Evolutionary conservation across 2,113 vertebrate genomes (phyloP).

Genomic region (Antigone vipio): DNA sequence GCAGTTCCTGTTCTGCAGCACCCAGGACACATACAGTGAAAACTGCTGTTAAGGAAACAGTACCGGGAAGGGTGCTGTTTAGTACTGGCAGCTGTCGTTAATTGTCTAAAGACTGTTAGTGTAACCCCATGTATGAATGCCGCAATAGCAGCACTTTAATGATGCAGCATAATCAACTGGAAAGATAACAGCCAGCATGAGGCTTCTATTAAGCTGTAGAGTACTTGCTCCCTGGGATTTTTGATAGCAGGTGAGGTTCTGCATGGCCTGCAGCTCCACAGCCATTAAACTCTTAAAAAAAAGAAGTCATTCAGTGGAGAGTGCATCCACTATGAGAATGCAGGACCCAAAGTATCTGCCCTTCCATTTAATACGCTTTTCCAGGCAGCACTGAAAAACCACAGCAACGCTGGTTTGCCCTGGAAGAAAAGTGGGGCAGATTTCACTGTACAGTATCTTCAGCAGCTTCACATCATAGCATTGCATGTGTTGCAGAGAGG

Average conservation of each 20-base stretch:
- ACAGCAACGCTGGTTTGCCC: not conserved
- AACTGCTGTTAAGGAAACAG: not conserved
- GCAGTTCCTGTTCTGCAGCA: not conserved
- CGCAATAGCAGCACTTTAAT: not conserved
- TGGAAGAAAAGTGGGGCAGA: not conserved
- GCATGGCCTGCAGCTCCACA: not conserved
- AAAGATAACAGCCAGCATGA: not conserved
- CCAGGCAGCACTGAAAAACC: not conserved
- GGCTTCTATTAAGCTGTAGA: not conserved
- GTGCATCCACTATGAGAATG: not conserved
- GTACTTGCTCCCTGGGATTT: not conserved
- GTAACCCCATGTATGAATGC: not conserved
- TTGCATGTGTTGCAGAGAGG: not conserved
- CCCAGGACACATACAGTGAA: not conserved
- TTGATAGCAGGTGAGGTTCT: not conserved
- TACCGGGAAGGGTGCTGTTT: not conserved
- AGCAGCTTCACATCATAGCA: not conserved
- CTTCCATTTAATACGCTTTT: not conserved
- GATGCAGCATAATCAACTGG: not conserved
- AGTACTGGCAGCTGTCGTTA: not conserved
- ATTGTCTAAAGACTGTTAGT: not conserved
- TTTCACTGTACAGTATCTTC: not conserved
- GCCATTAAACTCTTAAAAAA: not conserved
- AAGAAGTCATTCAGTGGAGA: not conserved
- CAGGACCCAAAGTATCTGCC: not conserved